Evolutionary conservation across 2,797 vertebrate genomes (phyloP), one percentile per base, ranked within the genome.

Genomic region (Microchirus variegatus): DNA sequence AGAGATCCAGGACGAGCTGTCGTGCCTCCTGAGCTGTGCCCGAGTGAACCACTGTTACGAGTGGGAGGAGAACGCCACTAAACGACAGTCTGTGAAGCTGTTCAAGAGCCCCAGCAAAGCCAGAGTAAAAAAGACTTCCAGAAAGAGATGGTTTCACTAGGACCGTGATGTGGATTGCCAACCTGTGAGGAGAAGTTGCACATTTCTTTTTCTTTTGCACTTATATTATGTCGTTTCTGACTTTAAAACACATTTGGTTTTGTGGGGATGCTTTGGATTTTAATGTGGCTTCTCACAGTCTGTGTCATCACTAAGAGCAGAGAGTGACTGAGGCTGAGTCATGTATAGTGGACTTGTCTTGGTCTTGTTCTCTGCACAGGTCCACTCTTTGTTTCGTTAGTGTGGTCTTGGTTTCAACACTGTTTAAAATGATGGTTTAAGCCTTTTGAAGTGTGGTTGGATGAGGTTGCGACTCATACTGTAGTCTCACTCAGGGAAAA

Each of bases 41-140:
- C 92, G 93, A 0, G 81, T 95, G 37, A 98, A 98, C 87, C 96
- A 96, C 47, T 87, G 93, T 75, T 98, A 97, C 0, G 95, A 98
- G 86, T 94, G 94, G 83, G 93, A 87, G 64, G 96, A 98, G 92
- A 93, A 54, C 2, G 36, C n/a, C 54, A 37, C 48, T 12, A 63
- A 61, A 6, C 51, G 36, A 43, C 76, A 37, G 37, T 63, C 77
- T 36, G 73, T 54, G 1, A 77, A 73, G 16, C 47, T 50, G 0
- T 67, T 18, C 41, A 80, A 71, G 58, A 74, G 65, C 59, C 48
- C 15, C 14, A 82, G 48, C 37, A 77, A 67, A 75, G 46, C 49
- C 57, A 48, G 53, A 36, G 7, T 51, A 0, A 74, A 79, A 77
- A 80, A 75, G 59, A 63, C 55, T 46, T 42, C 10, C 7, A 70